These are phyloP conservation scores for Bathynomus jamesi DNA, from an alignment of 1,140 invertebrate species.

Conservation along the genomic window DNA sequence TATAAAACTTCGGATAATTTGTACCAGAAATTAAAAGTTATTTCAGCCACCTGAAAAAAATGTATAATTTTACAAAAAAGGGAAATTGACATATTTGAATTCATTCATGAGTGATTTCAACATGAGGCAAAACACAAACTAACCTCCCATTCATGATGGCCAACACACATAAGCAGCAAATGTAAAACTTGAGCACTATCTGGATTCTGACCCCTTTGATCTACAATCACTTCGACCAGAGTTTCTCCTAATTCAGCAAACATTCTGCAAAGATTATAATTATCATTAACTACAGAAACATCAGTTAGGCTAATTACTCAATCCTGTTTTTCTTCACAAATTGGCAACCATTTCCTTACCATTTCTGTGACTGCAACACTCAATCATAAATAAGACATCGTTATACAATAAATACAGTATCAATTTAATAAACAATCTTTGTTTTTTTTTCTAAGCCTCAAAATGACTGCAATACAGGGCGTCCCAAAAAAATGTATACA, in stretches of 20 bases:
- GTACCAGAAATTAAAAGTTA: conserved; percentile 97
- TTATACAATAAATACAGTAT: no score
- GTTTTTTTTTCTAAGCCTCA: no score
- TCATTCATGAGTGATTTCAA: no score
- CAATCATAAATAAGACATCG: no score
- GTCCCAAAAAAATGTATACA: no score
- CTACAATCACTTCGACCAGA: conserved; percentile 74
- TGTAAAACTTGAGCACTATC: conserved; percentile 79
- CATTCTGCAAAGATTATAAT: conserved; percentile 69
- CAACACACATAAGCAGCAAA: conserved; percentile 80
- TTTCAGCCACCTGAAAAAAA: conserved; percentile 73
- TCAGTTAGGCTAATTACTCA: neutral
- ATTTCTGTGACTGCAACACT: no score
- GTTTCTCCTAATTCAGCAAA: conserved; percentile 92
- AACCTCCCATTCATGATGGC: conserved; percentile 94
- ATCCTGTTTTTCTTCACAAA: no score
- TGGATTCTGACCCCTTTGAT: conserved; percentile 46
- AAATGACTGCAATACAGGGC: no score
- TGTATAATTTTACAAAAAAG: conserved; percentile 4
- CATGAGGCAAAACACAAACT: conserved; percentile 29
- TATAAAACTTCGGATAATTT: conserved; percentile 88
- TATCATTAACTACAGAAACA: neutral
- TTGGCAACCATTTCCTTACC: no score
- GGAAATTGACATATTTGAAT: no score
- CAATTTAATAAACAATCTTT: no score